Conservation (phyloP, 1,140 invertebrate genomes). For the Macrotrachela quadricornifera region DNA sequence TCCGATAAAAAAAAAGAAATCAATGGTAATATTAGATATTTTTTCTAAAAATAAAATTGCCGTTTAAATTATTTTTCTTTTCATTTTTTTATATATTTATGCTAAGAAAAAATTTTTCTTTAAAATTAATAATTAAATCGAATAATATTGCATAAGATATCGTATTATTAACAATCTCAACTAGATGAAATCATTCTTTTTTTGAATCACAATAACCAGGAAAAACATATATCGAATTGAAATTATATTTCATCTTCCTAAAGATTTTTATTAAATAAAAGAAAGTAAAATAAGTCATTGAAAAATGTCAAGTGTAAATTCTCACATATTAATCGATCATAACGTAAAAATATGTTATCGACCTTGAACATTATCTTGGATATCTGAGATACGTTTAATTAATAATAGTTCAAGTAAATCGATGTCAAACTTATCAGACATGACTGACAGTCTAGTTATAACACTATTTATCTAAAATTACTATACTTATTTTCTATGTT, state of each 20-base stretch:
- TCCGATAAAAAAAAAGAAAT: constrained; percentile 95
- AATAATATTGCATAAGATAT: constrained; percentile 88
- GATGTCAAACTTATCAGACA: too few species aligned
- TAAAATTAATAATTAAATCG: constrained; percentile 56
- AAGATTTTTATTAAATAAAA: too few species aligned
- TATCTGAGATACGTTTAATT: background rate
- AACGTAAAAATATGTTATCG: background rate
- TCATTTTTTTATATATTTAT: background rate
- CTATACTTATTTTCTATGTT: too few species aligned
- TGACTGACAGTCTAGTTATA: too few species aligned
- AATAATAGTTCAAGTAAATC: background rate
- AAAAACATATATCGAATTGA: constrained; percentile 22
- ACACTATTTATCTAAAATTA: too few species aligned
- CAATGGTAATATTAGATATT: constrained; percentile 43
- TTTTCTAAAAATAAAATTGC: too few species aligned
- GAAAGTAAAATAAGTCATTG: too few species aligned
- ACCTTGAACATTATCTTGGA: background rate
- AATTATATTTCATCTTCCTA: constrained; percentile 4
- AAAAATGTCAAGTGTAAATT: too few species aligned
- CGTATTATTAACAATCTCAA: constrained; percentile 85
- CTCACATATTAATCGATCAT: too few species aligned
- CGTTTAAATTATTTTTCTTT: too few species aligned
- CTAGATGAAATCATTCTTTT: constrained; percentile 39
- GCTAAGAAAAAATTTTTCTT: constrained; percentile 33
- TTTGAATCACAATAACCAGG: constrained; percentile 93